A percentile compares a stretch with the other conserved stretches of the same genome.
Evolutionary conservation across 1,140 invertebrate genomes (phyloP).

Genomic region (Drosophila ercepeae): DNA sequence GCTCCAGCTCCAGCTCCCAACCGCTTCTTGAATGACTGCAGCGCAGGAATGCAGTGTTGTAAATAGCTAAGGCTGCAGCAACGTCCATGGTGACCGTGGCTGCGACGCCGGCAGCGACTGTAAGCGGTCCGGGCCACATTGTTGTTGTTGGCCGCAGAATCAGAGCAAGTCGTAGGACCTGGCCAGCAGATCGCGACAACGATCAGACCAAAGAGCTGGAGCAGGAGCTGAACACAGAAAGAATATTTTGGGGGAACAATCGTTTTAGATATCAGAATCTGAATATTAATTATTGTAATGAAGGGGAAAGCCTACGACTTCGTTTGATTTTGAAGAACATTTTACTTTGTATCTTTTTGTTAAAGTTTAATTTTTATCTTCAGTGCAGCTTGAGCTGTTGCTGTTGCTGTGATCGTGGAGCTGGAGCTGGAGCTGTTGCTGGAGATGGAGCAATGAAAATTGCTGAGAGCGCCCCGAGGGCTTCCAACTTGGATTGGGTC

Average conservation of each 20-base stretch:
- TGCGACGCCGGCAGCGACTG: conserved; percentile 30
- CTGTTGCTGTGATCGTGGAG: conserved; percentile 17
- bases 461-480: conserved; percentile 82
- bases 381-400: conserved; percentile 12
- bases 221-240: conserved; percentile 10
- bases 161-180: conserved; percentile 65
- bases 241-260: background rate
- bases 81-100: conserved; percentile 2
- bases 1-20: conserved; percentile 14
- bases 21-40: conserved; percentile 76
- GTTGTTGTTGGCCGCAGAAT: conserved; percentile 62
- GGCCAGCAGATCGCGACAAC: conserved; percentile 68
- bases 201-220: conserved; percentile 43
- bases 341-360: background rate
- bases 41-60: conserved; percentile 75
- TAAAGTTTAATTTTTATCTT: background rate
- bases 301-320: too few species aligned
- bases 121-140: conserved; percentile 52
- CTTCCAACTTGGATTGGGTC: conserved; percentile 64
- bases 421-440: conserved; percentile 14
- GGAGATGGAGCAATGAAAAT: conserved; percentile 67
- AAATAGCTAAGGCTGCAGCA: conserved; percentile 61
- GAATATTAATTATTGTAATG: background rate
- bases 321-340: too few species aligned
- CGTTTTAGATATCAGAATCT: too few species aligned